A percentile compares a stretch with the other conserved stretches of the same genome.
phyloP scores from a whole-genome alignment of 2,888 invertebrate genomes.

The Linnaemya vulpina region DNA sequence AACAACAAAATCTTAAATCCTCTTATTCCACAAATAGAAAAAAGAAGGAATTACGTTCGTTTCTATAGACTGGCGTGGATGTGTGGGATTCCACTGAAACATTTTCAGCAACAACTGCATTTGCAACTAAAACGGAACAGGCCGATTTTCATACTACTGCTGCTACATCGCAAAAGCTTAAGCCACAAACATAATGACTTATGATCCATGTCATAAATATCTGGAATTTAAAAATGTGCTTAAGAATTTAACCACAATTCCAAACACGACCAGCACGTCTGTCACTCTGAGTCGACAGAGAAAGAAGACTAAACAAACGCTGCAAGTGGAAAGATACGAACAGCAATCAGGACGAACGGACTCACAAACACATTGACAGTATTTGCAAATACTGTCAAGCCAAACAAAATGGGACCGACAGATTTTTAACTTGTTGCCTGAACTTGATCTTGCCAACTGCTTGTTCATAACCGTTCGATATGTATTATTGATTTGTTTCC shows the following conservation, averaged over 20 bases:
- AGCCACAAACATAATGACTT: slow-evolving; percentile 51
- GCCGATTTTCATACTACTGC: not conserved
- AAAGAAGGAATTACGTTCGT: not conserved
- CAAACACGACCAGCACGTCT: not conserved
- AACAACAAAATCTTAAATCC: slow-evolving; percentile 41
- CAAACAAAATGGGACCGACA: slow-evolving; percentile 1
- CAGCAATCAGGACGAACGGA: slow-evolving; percentile 15
- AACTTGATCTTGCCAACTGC: too few relatives aligned
- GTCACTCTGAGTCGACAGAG: not conserved
- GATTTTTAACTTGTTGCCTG: not conserved
- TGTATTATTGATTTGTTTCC: too few relatives aligned
- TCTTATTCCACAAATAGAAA: slow-evolving; percentile 26
- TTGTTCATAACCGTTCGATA: too few relatives aligned
- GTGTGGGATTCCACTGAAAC: slow-evolving; percentile 17
- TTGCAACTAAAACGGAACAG: not conserved
- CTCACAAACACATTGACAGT: not conserved
- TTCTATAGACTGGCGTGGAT: not conserved
- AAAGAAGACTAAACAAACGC: slow-evolving; percentile 19
- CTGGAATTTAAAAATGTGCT: slow-evolving; percentile 37
- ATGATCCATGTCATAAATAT: slow-evolving; percentile 54
- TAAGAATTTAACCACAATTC: slow-evolving; percentile 26
- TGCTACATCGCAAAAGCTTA: slow-evolving; percentile 15
- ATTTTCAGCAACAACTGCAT: slow-evolving; percentile 34
- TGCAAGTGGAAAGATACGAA: slow-evolving; percentile 1
- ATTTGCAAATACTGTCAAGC: not conserved